These are phyloP conservation scores for Coturnix japonica DNA, from an alignment of 2,113 vertebrate species.

Conservation along the genomic window DNA sequence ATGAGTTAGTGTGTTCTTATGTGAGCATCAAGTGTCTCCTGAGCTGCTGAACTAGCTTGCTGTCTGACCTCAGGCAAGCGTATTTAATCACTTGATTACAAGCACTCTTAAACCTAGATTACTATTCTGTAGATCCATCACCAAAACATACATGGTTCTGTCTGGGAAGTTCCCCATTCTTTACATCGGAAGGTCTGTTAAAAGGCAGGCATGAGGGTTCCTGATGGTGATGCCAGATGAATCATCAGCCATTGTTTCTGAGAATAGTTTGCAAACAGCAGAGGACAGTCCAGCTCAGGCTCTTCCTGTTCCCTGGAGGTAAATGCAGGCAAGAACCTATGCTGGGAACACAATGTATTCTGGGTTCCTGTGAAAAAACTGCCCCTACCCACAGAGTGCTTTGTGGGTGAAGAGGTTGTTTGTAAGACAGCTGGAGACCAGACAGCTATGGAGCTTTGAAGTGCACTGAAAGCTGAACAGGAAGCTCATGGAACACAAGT, in stretches of 20 bases:
- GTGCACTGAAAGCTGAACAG: neutral
- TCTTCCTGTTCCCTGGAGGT: slow-evolving; percentile 53
- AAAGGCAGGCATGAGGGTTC: slow-evolving; percentile 1
- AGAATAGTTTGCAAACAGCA: slow-evolving; percentile 48
- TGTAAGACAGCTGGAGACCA: slow-evolving; percentile 53
- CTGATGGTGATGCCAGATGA: slow-evolving; percentile 44
- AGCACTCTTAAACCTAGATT: slow-evolving; percentile 4
- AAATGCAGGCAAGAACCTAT: slow-evolving; percentile 46
- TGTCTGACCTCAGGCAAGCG: slow-evolving; percentile 32
- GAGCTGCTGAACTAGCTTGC: slow-evolving; percentile 38
- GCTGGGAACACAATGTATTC: slow-evolving; percentile 45
- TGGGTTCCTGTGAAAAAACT: slow-evolving; percentile 48
- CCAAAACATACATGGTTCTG: neutral
- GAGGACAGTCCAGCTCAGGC: slow-evolving; percentile 47
- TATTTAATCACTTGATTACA: slow-evolving; percentile 40
- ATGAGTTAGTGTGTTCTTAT: slow-evolving; percentile 24
- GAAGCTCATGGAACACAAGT: neutral
- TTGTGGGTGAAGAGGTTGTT: slow-evolving; percentile 41
- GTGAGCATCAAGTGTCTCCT: slow-evolving; percentile 25
- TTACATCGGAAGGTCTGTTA: slow-evolving; percentile 29
- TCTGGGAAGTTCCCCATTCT: neutral
- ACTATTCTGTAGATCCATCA: slow-evolving; percentile 3
- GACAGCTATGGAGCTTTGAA: neutral
- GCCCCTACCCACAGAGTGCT: slow-evolving; percentile 26
- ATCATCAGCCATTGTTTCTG: slow-evolving; percentile 61